Base-by-base conservation (phyloP, 2,888 invertebrate genomes). In the Caenorhabditis sp. region DNA sequence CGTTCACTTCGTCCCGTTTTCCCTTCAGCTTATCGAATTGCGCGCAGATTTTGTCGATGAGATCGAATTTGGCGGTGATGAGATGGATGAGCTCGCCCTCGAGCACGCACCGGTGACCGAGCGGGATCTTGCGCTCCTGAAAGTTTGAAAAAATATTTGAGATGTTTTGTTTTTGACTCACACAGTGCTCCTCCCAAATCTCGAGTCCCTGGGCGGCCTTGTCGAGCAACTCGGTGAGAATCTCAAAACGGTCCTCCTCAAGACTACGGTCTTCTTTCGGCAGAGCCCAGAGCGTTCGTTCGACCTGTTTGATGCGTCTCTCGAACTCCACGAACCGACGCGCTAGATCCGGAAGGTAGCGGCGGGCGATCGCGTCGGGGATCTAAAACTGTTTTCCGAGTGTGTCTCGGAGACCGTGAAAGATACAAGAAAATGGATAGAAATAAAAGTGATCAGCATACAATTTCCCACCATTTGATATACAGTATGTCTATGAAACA, bases 191-290 rank as follows among this genome's bases (percentile, higher is more conserved):
- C 52, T 87, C 86, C 77, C 79, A 80, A 75, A 87, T 85, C 66
- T 87, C 86, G 50, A 87, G 78, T 22, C 83, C 86, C 58, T 87
- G 85, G 32, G 78, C 80, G 13, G 83, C 82, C 73, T 87, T 87
- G 76, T 87, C 87, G 41, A 87, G 78, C 27, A 87, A 68, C 58
- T 87, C 86, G 37, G 80, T 79, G 24, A 86, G 71, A 43, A 86
- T 87, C 72, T 87, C 86, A 46, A 82, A 81, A 15, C 78, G 70
- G 68, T 83, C 83, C 50, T 85, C 85, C 41, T 83, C 84, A 8
- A 83, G 52, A 20, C 82, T 78, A 6, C 72, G 61, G 32, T 85
- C 83, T 41, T 78, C 76, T 8, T 66, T 48, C 15, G 80, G 79
- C 58, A 85, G 58, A 13, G 65, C 78, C 71, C 63, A 66, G 22